Evolutionary conservation across 30 jellyfish, hydroid and myxozoan genomes (phyloP).

Genomic region (Hydra vulgaris): DNA sequence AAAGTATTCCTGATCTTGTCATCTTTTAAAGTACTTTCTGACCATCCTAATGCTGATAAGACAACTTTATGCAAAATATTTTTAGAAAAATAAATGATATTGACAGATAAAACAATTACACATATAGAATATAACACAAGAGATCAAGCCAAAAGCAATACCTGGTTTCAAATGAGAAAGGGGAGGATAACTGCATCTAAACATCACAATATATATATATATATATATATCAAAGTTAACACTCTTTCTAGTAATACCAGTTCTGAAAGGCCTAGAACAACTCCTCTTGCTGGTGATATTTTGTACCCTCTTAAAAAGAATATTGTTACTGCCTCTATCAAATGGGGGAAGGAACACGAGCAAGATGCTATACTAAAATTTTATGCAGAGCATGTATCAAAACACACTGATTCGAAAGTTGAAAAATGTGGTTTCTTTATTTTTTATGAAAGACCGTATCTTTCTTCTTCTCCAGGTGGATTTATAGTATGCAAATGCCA

Average conservation of each 20-base stretch:
- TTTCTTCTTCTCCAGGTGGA: constrained; percentile 40
- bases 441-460: constrained; percentile 4
- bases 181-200: constrained; percentile 39
- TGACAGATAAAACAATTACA: constrained; percentile 2
- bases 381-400: constrained; percentile 11
- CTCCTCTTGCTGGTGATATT: constrained; percentile 10
- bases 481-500: constrained; percentile 30
- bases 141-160: constrained; percentile 20
- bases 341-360: constrained; percentile 26
- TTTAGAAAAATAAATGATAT: not conserved
- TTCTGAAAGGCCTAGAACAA: constrained; percentile 9
- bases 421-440: constrained; percentile 6
- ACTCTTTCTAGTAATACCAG: not conserved
- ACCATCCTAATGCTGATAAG: not conserved
- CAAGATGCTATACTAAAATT: constrained; percentile 15
- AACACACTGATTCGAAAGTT: constrained; percentile 8
- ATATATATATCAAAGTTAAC: constrained; percentile 28
- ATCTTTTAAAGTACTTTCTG: not conserved
- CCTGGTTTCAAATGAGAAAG: constrained; percentile 28
- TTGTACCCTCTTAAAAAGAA: constrained; percentile 4
- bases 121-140: constrained; percentile 20
- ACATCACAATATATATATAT: constrained; percentile 21
- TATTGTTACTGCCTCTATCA: constrained; percentile 1
- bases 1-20: not conserved
- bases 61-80: not conserved